Base-by-base conservation (phyloP, 2,888 invertebrate species). In the Cheilosia soror region DNA sequence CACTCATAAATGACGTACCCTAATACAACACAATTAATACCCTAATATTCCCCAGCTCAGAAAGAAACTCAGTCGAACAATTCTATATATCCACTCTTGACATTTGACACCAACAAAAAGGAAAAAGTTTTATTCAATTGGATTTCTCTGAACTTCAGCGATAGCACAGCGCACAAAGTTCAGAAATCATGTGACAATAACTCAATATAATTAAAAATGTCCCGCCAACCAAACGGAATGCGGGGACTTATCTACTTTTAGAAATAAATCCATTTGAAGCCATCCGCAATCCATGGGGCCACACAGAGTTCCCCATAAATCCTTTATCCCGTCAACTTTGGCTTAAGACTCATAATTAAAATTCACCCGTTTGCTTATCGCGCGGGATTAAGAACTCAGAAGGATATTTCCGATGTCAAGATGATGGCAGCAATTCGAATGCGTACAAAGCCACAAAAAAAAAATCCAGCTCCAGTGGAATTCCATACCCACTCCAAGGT, bases 361-460 rank as follows among this genome's bases (percentile, higher is more conserved):
- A 85, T 81, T 80, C 85, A 81, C 81, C 80, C 76, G 77, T 85
- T 80, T 72, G 81, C 81, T 76, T 81, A 85, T 81, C 81, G 57
- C 63, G 44, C 44, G 29, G 85, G 76, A 85, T 85, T 85, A 85
- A 72, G 71, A 72, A 77, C 63, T 77, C 72, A 51, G 57, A 42
- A 51, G 71, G 62, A 77, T 85, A 77, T 53, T 66, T 51, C 58
- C 85, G 55, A 81, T 81, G 85, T 72, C 76, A 72, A 68, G 76
- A 66, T 31, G 71, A 66, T 40, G 57, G 57, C 37, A 66, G 78
- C 65, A 40, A 37, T 9, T 15, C 37, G 15, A 47, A 15, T 20
- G 63, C 44, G 47, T 47, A 31, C 2, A 47, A 40, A 57, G 4
- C 2, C 44, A 55, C 11, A 5, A 63, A 68, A 68, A 63, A 51